Evolutionary conservation across 2,797 vertebrate genomes (phyloP).

Genomic region (Adelosebastes latens): DNA sequence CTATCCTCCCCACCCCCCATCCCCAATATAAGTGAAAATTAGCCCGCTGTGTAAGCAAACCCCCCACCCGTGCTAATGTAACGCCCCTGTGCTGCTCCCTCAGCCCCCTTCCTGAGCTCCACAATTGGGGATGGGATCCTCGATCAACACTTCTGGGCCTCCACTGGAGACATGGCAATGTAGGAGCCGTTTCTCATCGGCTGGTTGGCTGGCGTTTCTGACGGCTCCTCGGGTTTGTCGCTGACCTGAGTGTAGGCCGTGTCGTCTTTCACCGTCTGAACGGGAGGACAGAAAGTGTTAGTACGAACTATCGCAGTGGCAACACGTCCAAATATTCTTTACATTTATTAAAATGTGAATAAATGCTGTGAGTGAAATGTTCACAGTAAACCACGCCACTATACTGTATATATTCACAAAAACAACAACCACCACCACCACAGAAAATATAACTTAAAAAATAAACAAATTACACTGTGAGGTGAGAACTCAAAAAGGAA

Average conservation of each 20-base stretch:
- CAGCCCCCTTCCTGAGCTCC: constrained; percentile 66
- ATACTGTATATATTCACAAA: neutral
- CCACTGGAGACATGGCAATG: constrained; percentile 87
- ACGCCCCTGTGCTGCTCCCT: constrained; percentile 56
- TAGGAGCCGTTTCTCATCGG: constrained; percentile 83
- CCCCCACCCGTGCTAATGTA: constrained; percentile 49
- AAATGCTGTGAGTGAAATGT: constrained; percentile 57
- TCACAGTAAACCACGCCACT: constrained; percentile 38
- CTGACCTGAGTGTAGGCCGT: constrained; percentile 86
- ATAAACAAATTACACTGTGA: constrained; percentile 27
- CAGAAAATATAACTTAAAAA: constrained; percentile 37
- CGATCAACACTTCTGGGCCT: constrained; percentile 86
- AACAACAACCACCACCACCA: constrained; percentile 14
- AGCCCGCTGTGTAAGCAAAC: constrained; percentile 29
- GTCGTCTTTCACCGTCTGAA: constrained; percentile 84
- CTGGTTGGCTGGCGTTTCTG: constrained; percentile 74
- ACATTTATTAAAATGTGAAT: constrained; percentile 22
- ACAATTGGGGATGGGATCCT: constrained; percentile 43
- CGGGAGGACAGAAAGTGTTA: constrained; percentile 8
- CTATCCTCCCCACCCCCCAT: constrained; percentile 31
- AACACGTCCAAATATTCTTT: neutral
- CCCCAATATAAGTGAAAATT: constrained; percentile 34
- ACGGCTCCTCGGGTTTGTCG: constrained; percentile 81
- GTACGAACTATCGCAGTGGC: neutral
- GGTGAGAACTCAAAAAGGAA: constrained; percentile 39